phyloP scores from a whole-genome alignment of 2,113 vertebrate species.

The Sapayoa aenigma region DNA sequence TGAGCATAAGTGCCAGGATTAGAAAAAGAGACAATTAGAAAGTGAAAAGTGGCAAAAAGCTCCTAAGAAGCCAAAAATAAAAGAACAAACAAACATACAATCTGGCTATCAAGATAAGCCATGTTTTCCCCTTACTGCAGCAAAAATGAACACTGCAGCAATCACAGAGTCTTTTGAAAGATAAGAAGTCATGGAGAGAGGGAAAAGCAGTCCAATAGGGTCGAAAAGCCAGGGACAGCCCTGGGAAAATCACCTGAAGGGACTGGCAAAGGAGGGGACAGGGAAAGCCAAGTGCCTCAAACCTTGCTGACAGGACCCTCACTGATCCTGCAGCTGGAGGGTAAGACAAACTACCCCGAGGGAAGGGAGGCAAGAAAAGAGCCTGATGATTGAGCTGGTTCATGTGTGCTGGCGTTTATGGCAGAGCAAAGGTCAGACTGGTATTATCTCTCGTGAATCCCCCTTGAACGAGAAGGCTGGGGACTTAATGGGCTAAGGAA shows the following conservation, averaged over 20 bases:
- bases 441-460: not conserved
- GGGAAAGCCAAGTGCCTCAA: rapidly evolving
- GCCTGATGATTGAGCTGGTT: not conserved
- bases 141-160: not conserved
- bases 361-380: not conserved
- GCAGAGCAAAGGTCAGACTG: not conserved
- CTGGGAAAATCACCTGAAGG: not conserved
- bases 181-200: not conserved
- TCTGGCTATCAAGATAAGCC: not conserved
- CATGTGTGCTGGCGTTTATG: rapidly evolving
- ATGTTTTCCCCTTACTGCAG: not conserved
- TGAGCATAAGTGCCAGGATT: not conserved
- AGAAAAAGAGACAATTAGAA: conserved; percentile 14
- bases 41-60: conserved; percentile 7
- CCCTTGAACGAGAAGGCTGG: not conserved
- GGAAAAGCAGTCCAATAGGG: not conserved
- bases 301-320: rapidly evolving
- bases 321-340: rapidly evolving
- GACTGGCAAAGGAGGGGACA: not conserved
- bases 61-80: conserved; percentile 22
- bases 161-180: not conserved
- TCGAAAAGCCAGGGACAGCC: not conserved
- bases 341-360: not conserved
- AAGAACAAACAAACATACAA: conserved; percentile 29
- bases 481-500: not conserved